These are phyloP conservation scores for Onychomys leucogaster DNA, from an alignment of 2,797 vertebrate genomes.

Conservation along the genomic window DNA sequence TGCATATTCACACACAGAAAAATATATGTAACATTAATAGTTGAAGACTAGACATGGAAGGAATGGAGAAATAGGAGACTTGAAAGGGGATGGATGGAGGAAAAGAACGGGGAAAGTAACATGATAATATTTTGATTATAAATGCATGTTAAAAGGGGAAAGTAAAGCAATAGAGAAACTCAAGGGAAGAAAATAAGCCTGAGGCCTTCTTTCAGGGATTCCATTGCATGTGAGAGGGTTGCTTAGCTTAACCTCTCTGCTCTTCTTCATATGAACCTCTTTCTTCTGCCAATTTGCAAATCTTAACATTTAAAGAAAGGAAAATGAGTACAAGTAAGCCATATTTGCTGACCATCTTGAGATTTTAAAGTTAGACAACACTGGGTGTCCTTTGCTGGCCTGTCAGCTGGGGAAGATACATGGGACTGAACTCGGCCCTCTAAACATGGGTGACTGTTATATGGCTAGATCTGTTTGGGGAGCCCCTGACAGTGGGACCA, in stretches of 20 bases:
- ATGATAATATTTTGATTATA: background rate
- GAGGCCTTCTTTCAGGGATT: background rate
- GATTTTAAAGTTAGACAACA: background rate
- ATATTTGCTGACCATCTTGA: background rate
- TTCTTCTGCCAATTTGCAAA: background rate
- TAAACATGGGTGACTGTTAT: no score
- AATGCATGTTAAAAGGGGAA: background rate
- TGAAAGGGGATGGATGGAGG: background rate
- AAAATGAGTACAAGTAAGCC: background rate
- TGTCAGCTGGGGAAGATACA: no score
- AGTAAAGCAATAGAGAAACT: background rate
- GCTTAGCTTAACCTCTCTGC: background rate
- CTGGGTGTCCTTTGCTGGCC: no score
- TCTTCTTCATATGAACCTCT: background rate
- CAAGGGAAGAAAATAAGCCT: background rate
- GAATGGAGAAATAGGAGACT: background rate
- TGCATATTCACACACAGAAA: background rate
- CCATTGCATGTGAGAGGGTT: rapidly evolving
- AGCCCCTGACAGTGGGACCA: no score
- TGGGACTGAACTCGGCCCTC: no score
- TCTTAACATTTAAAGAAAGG: background rate
- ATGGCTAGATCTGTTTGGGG: no score
- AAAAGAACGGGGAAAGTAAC: background rate
- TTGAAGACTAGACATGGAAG: background rate
- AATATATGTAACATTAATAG: background rate